These are phyloP conservation scores for Zoroaster sp. DNA, from an alignment of 53 echinoderm and acorn worm species.

Conservation along the genomic window DNA sequence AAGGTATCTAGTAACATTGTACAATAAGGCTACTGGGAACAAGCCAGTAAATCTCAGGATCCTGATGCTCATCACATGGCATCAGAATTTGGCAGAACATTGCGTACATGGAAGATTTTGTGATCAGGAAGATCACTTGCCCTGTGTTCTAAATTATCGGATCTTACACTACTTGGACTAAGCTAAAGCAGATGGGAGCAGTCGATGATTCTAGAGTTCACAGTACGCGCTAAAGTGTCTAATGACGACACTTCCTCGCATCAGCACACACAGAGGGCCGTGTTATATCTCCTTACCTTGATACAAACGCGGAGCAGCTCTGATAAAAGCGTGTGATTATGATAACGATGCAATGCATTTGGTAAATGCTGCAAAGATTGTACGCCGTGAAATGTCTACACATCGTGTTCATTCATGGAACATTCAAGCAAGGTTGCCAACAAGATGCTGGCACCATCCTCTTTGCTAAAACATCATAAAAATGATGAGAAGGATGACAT, in stretches of 20 bases:
- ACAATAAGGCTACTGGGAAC: background rate
- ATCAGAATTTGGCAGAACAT: background rate
- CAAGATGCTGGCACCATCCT: background rate
- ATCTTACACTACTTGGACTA: background rate
- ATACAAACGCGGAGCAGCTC: background rate
- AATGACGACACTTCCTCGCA: background rate
- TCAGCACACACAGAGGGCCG: background rate
- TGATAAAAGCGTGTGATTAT: background rate
- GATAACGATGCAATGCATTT: background rate
- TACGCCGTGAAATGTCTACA: background rate
- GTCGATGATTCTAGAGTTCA: background rate
- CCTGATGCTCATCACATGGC: conserved; percentile 22
- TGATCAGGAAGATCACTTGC: background rate
- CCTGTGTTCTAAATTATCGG: background rate
- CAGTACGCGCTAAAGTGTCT: conserved; percentile 4
- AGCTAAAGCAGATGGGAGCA: conserved; percentile 4
- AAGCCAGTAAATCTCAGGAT: background rate
- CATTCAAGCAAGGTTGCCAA: background rate
- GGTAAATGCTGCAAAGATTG: background rate
- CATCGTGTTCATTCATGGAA: background rate
- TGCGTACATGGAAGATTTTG: background rate
- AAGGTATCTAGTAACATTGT: background rate
- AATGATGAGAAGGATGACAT: conserved; percentile 14
- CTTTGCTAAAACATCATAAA: background rate
- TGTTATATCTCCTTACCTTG: background rate